Percentiles rank a stretch among this genome's conserved stretches.
Conservation (phyloP, 92 coral and sea anemone species). For the Metridium senile region DNA sequence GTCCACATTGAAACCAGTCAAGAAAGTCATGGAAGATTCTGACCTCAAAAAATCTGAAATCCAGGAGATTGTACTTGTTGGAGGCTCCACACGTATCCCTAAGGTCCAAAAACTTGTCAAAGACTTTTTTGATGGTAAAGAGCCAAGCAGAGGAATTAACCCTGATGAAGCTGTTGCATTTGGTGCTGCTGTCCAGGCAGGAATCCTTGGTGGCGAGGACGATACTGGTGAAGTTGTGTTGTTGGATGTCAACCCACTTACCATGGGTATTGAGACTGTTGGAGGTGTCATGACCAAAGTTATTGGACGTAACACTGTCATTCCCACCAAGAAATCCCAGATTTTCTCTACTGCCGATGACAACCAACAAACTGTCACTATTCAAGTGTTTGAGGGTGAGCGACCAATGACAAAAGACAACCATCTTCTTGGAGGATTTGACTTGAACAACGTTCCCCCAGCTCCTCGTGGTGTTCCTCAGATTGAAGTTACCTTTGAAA, state of each 20-base stretch:
- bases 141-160: conserved; percentile 98
- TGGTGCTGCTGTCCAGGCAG: conserved; percentile 99
- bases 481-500: conserved; percentile 96
- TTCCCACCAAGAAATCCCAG: conserved; percentile 98
- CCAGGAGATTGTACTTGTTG: conserved; percentile 98
- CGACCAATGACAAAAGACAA: conserved; percentile 98
- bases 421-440: conserved; percentile 95
- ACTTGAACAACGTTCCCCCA: conserved; percentile 95
- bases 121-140: conserved; percentile 88
- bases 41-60: conserved; percentile 82
- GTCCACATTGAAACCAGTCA: conserved; percentile 87
- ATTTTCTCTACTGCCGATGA: conserved; percentile 99
- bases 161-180: conserved; percentile 99
- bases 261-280: conserved; percentile 97
- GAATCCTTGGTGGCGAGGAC: conserved; percentile 97
- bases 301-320: conserved; percentile 91
- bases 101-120: conserved; percentile 91
- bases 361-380: conserved; percentile 98
- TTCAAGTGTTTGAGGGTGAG: conserved; percentile 97
- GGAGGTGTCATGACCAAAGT: conserved; percentile 99
- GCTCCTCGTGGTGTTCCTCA: conserved; percentile 99
- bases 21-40: conserved; percentile 84
- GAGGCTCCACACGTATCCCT: conserved; percentile 99
- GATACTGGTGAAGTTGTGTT: conserved; percentile 98
- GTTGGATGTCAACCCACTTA: conserved; percentile 95